Percentiles rank a stretch among this genome's conserved stretches.
These are phyloP conservation scores for Thinocorus orbignyianus DNA, from an alignment of 2,113 vertebrate genomes.

Conservation along the genomic window DNA sequence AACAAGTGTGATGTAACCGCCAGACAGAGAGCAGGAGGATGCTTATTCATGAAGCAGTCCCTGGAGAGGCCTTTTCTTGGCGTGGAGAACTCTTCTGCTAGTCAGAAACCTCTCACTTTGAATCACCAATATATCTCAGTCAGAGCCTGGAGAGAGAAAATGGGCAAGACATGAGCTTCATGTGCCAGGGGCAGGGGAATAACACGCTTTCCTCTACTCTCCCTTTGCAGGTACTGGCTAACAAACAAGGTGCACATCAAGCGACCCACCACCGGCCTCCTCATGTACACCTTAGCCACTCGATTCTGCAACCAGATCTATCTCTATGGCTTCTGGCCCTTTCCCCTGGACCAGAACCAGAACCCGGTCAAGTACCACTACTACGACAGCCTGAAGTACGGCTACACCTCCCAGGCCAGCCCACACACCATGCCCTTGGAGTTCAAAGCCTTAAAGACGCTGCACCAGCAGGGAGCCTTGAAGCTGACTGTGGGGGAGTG, in stretches of 20 bases:
- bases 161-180: rapidly evolving
- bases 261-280: slow-evolving; percentile 91
- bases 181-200: background rate
- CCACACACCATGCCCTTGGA: slow-evolving; percentile 98
- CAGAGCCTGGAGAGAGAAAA: background rate
- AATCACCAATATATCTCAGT: background rate
- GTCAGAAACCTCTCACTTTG: slow-evolving; percentile 18
- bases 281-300: slow-evolving; percentile 97
- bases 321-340: slow-evolving; percentile 97
- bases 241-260: slow-evolving; percentile 97
- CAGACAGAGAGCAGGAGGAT: slow-evolving; percentile 36
- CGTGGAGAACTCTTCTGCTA: slow-evolving; percentile 8
- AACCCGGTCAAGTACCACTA: slow-evolving; percentile 95
- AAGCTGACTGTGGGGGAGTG: slow-evolving; percentile 90
- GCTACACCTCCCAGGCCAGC: slow-evolving; percentile 91
- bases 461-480: slow-evolving; percentile 93
- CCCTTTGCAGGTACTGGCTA: slow-evolving; percentile 87
- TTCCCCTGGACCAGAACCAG: slow-evolving; percentile 82
- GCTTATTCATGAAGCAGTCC: slow-evolving; percentile 43
- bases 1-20: slow-evolving; percentile 46
- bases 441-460: slow-evolving; percentile 89
- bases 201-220: background rate
- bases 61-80: slow-evolving; percentile 41
- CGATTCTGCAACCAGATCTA: slow-evolving; percentile 96
- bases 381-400: slow-evolving; percentile 91